phyloP scores from a whole-genome alignment of 2,113 vertebrate genomes.

The Macaca fascicularis region DNA sequence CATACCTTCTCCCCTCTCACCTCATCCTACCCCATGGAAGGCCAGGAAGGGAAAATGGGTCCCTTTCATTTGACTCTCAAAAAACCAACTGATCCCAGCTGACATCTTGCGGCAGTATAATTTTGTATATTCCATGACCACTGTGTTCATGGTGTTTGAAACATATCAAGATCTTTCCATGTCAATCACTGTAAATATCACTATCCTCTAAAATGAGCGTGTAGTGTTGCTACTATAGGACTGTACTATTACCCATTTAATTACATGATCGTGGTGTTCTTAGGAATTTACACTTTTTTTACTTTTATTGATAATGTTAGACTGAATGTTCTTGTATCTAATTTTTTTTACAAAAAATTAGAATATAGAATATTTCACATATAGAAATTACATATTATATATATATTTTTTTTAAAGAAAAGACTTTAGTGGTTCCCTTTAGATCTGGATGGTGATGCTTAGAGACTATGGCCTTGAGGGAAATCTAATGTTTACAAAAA shows the following conservation, averaged over 20 bases:
- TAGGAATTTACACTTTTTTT: not conserved
- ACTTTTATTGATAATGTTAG: not conserved
- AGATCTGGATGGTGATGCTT: not conserved
- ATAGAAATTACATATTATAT: too few species aligned
- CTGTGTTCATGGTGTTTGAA: not conserved
- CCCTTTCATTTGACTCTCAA: not conserved
- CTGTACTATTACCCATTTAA: not conserved
- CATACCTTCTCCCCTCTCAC: not conserved
- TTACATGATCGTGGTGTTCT: not conserved
- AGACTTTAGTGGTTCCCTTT: not conserved
- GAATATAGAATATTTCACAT: too few species aligned
- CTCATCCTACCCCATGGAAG: not conserved
- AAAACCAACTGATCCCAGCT: not conserved
- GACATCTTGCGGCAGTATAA: not conserved
- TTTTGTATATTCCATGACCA: not conserved
- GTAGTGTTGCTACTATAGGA: not conserved
- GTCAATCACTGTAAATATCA: not conserved
- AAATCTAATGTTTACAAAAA: not conserved
- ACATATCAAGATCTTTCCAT: not conserved
- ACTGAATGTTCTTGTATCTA: not conserved
- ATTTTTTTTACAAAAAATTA: not conserved
- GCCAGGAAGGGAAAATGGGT: not conserved
- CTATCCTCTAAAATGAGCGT: not conserved
- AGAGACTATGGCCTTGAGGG: not conserved
- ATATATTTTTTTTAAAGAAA: not conserved